Conservation (phyloP, 2,113 vertebrate species). For the Scopus umbretta region DNA sequence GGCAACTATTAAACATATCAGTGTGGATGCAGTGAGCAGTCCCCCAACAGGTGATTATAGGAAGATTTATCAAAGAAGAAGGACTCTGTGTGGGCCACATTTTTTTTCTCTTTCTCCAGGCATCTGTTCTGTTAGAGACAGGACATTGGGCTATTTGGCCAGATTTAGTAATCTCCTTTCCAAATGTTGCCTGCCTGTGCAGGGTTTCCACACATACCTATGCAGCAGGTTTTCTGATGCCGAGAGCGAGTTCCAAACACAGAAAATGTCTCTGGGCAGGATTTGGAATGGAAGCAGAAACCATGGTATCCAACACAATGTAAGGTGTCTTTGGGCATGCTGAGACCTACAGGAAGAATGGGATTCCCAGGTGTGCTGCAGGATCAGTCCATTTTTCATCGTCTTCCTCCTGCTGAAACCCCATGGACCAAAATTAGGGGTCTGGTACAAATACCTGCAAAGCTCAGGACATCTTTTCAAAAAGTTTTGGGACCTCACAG, state of each 20-base stretch:
- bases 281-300: slow-evolving; percentile 1
- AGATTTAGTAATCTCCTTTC: background rate
- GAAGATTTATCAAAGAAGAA: background rate
- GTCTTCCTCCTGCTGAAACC: background rate
- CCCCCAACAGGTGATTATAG: background rate
- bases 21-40: background rate
- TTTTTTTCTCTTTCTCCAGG: background rate
- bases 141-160: background rate
- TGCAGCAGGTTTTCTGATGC: slow-evolving; percentile 5
- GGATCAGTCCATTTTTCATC: background rate
- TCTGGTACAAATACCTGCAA: background rate
- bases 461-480: background rate
- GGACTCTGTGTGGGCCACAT: background rate
- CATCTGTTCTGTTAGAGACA: background rate
- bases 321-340: slow-evolving; percentile 22
- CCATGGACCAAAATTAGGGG: background rate
- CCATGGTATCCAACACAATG: background rate
- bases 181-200: background rate
- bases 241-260: background rate
- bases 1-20: background rate
- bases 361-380: background rate
- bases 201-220: background rate
- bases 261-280: background rate
- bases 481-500: background rate
- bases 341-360: background rate